phyloP scores from a whole-genome alignment of 2,113 vertebrate genomes.

The Oceanites oceanicus region DNA sequence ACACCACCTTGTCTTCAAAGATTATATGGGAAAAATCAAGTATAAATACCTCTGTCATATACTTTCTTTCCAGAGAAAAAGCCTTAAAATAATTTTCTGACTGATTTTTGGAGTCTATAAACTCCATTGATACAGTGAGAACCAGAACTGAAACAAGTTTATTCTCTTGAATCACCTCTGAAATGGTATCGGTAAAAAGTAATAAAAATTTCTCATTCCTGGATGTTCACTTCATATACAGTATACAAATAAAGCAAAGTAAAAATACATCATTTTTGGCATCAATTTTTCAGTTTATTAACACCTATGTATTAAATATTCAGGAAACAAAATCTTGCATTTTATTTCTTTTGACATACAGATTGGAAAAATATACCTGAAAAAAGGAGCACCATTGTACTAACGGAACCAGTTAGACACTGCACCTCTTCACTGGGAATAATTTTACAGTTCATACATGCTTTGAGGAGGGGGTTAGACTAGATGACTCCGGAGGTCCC shows the following conservation, averaged over 20 bases:
- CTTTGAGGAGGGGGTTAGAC: not conserved
- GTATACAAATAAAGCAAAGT: not conserved
- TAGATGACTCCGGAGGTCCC: not conserved
- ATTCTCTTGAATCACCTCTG: not conserved
- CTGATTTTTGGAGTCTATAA: not conserved
- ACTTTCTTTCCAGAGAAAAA: not conserved
- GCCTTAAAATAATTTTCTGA: not conserved
- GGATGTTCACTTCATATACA: not conserved
- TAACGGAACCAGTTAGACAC: not conserved
- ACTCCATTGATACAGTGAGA: not conserved
- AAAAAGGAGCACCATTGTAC: not conserved
- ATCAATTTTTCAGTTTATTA: not conserved
- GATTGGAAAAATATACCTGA: not conserved
- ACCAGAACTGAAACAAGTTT: not conserved
- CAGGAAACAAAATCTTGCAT: not conserved
- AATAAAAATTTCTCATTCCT: not conserved
- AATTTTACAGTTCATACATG: not conserved
- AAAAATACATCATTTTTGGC: not conserved
- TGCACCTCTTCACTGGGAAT: not conserved
- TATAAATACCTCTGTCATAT: not conserved
- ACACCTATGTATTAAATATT: not conserved
- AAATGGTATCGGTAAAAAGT: rapidly evolving
- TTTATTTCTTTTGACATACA: not conserved
- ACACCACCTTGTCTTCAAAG: not conserved
- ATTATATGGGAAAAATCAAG: not conserved